Conservation (phyloP, 1,140 invertebrate genomes). For the Dendrolimus kikuchii region DNA sequence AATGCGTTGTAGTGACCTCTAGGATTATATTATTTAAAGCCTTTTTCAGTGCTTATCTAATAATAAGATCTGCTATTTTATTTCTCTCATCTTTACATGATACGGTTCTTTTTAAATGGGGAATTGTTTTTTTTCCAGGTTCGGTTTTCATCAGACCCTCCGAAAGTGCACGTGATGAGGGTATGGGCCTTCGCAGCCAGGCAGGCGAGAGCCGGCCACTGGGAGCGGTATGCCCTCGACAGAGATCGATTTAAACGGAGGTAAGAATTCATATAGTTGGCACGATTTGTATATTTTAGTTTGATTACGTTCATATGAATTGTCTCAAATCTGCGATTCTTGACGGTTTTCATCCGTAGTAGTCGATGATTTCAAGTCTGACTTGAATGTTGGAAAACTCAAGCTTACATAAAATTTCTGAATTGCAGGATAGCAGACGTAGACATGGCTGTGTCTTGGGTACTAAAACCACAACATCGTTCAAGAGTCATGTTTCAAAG, state of each 20-base stretch:
- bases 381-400: too few relatives aligned
- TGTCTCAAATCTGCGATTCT: background rate
- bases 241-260: constrained; percentile 56
- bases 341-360: too few relatives aligned
- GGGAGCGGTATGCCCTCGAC: constrained; percentile 51
- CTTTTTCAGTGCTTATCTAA: too few relatives aligned
- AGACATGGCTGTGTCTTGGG: constrained; percentile 64
- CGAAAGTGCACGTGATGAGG: constrained; percentile 60
- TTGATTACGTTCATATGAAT: background rate
- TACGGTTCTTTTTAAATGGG: too few relatives aligned
- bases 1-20: too few relatives aligned
- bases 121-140: constrained; percentile 36
- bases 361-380: too few relatives aligned
- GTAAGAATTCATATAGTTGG: too few relatives aligned
- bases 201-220: constrained; percentile 52
- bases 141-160: constrained; percentile 44
- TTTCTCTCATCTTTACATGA: too few relatives aligned
- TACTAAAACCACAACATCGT: constrained; percentile 63
- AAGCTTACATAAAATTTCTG: background rate
- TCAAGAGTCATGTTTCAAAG: constrained; percentile 59
- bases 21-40: too few relatives aligned
- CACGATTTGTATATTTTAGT: too few relatives aligned
- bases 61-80: too few relatives aligned
- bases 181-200: constrained; percentile 62
- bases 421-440: constrained; percentile 60